Conservation (phyloP, 1,140 invertebrate species). For the Drosophila littoralis region DNA sequence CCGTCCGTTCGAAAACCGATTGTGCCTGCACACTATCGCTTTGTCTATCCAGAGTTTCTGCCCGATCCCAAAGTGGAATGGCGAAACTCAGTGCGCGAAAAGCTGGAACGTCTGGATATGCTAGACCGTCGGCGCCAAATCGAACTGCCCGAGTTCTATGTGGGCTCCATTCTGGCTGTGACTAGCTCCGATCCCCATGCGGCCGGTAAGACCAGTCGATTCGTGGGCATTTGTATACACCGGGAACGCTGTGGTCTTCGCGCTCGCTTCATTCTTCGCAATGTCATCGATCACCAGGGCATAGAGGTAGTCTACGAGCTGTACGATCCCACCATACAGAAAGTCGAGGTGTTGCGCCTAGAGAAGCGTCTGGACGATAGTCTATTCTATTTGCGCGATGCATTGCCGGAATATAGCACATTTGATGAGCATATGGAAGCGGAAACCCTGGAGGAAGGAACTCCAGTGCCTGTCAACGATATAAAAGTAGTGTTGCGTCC, state of each 20-base stretch:
- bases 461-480: slow-evolving; percentile 93
- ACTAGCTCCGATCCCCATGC: slow-evolving; percentile 95
- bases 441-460: slow-evolving; percentile 90
- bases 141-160: slow-evolving; percentile 98
- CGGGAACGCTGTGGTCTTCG: slow-evolving; percentile 91
- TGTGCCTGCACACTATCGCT: slow-evolving; percentile 87
- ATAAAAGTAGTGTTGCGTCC: slow-evolving; percentile 94
- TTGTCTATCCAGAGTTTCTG: slow-evolving; percentile 97
- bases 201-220: slow-evolving; percentile 92
- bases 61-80: slow-evolving; percentile 92
- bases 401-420: slow-evolving; percentile 96
- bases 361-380: slow-evolving; percentile 97
- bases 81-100: slow-evolving; percentile 93
- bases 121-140: slow-evolving; percentile 89
- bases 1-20: slow-evolving; percentile 57
- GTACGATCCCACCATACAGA: slow-evolving; percentile 96
- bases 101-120: slow-evolving; percentile 97
- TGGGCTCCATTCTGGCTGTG: slow-evolving; percentile 96
- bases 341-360: slow-evolving; percentile 94
- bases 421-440: slow-evolving; percentile 96
- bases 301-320: slow-evolving; percentile 92
- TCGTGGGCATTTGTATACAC: slow-evolving; percentile 98
- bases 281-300: slow-evolving; percentile 96
- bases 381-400: slow-evolving; percentile 96
- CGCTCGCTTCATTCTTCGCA: slow-evolving; percentile 94